Conservation (phyloP, 2,888 invertebrate species). For the Polyommatus iphigenia region DNA sequence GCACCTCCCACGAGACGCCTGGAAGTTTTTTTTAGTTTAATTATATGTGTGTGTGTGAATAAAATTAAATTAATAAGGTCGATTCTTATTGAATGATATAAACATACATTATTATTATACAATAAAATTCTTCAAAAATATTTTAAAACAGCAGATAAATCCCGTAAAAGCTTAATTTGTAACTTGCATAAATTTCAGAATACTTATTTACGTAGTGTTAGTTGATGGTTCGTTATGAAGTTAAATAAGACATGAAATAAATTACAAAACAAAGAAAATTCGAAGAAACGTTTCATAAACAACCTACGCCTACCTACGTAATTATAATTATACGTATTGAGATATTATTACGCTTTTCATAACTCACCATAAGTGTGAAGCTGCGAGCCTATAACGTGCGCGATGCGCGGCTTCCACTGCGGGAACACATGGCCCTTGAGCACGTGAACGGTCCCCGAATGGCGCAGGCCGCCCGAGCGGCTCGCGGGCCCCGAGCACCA, state of each 20-base stretch:
- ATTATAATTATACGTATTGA: background rate
- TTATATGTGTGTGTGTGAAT: background rate
- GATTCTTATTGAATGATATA: background rate
- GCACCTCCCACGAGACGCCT: conserved; percentile 66
- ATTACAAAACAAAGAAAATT: conserved; percentile 17
- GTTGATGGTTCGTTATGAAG: background rate
- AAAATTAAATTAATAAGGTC: too few species aligned
- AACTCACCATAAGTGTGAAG: conserved; percentile 78
- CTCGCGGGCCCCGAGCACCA: conserved; percentile 82
- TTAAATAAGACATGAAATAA: background rate
- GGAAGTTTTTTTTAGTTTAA: conserved; percentile 41
- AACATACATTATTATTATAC: too few species aligned
- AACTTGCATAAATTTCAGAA: background rate
- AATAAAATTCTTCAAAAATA: too few species aligned
- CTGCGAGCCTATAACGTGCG: conserved; percentile 81
- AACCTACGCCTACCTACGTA: background rate
- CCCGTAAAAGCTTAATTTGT: background rate
- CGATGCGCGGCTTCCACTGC: conserved; percentile 83
- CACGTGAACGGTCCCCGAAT: conserved; percentile 78
- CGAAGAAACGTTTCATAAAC: background rate
- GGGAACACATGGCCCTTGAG: conserved; percentile 85
- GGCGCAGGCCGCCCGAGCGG: conserved; percentile 64
- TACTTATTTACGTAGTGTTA: background rate
- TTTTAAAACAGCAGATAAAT: background rate
- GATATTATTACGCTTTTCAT: background rate